phyloP scores from a whole-genome alignment of 2,888 invertebrate species.

The Hyppa rectilinea region DNA sequence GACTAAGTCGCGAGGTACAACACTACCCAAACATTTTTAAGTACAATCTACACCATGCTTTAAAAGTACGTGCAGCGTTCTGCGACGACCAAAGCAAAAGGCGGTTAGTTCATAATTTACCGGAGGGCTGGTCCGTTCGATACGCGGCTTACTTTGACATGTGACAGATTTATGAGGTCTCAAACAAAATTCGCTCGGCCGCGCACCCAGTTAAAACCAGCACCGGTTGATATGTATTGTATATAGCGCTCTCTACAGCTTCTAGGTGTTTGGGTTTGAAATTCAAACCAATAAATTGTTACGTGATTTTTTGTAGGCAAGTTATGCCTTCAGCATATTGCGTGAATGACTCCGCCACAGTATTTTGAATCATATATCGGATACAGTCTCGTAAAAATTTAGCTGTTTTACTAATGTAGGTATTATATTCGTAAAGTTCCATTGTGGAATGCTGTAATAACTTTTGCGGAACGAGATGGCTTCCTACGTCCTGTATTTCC shows the following conservation, averaged over 20 bases:
- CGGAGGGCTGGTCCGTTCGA: constrained; percentile 85
- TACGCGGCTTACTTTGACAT: constrained; percentile 90
- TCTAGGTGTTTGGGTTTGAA: constrained; percentile 34
- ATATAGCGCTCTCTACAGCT: constrained; percentile 12
- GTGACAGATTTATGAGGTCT: constrained; percentile 89
- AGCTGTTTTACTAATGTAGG: not conserved
- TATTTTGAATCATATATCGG: not conserved
- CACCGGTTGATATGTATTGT: constrained; percentile 50
- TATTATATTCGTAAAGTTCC: no score
- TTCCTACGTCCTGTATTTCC: no score
- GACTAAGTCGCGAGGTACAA: not conserved
- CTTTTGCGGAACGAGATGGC: no score
- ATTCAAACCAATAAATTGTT: not conserved
- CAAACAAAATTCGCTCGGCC: constrained; percentile 84
- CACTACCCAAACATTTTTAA: not conserved
- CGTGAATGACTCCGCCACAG: not conserved
- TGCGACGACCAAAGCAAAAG: constrained; percentile 67
- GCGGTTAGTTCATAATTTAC: constrained; percentile 87
- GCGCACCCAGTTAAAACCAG: constrained; percentile 67
- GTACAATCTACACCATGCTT: constrained; percentile 43
- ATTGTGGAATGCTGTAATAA: not conserved
- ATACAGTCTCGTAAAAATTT: not conserved
- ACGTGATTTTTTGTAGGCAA: not conserved
- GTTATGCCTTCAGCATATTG: not conserved
- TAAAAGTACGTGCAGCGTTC: constrained; percentile 49